A percentile compares a stretch with the other conserved stretches of the same genome.
These are phyloP conservation scores for Polymixis flavicincta DNA, from an alignment of 2,888 invertebrate genomes.

Conservation along the genomic window DNA sequence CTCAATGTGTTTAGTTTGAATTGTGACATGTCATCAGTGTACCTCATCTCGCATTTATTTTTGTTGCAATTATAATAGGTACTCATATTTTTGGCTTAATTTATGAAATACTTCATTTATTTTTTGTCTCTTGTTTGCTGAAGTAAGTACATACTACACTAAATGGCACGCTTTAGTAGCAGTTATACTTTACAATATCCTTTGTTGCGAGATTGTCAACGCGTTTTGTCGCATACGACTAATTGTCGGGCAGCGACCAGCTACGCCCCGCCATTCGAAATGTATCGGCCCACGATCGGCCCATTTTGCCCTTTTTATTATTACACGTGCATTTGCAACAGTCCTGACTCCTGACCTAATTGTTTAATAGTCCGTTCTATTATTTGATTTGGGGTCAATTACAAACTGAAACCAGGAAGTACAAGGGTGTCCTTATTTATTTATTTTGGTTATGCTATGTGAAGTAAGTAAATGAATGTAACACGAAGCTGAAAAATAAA, in stretches of 20 bases:
- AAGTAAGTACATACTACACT: not conserved
- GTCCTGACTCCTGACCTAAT: constrained; percentile 51
- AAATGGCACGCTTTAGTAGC: no score
- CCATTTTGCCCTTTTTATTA: constrained; percentile 64
- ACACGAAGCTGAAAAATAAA: constrained; percentile 1
- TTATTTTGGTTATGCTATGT: not conserved
- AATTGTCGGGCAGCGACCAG: constrained; percentile 67
- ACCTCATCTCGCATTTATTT: not conserved
- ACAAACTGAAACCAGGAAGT: not conserved
- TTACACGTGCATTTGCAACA: constrained; percentile 35
- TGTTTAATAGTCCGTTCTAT: constrained; percentile 22
- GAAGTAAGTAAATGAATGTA: not conserved
- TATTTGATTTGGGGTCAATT: constrained; percentile 13
- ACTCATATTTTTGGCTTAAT: not conserved
- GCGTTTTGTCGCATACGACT: constrained; percentile 72
- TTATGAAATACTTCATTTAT: no score
- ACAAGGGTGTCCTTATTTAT: not conserved
- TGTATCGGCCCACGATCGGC: constrained; percentile 70
- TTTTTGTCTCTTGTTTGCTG: no score
- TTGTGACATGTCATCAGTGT: not conserved
- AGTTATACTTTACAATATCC: constrained; percentile 52
- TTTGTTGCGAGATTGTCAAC: constrained; percentile 64
- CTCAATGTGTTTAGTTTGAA: constrained; percentile 15
- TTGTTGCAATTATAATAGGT: not conserved
- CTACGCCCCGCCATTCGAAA: constrained; percentile 66